These are phyloP conservation scores for Lichenostomus cassidix DNA, from an alignment of 2,113 vertebrate genomes.

Conservation along the genomic window DNA sequence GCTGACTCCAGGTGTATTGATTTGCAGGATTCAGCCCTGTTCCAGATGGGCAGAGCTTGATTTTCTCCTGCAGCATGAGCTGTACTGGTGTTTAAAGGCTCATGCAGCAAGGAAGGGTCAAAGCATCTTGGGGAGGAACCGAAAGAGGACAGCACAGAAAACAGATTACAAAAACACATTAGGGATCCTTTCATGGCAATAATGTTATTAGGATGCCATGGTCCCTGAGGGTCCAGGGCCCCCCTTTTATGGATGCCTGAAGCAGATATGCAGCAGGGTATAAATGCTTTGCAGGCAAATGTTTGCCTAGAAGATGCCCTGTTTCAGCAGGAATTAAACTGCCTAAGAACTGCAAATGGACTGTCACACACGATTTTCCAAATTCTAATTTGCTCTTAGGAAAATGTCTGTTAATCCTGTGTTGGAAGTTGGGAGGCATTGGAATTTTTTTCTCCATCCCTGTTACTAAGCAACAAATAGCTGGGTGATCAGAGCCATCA, in stretches of 20 bases:
- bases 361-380: constrained; percentile 52
- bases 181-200: background rate
- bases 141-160: background rate
- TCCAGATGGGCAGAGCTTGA: background rate
- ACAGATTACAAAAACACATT: background rate
- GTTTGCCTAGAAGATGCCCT: constrained; percentile 5
- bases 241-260: background rate
- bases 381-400: constrained; percentile 54
- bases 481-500: too few relatives aligned
- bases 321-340: constrained; percentile 13
- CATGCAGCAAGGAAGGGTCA: background rate
- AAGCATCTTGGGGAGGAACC: background rate
- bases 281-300: constrained; percentile 21
- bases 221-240: background rate
- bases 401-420: constrained; percentile 55
- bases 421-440: too few relatives aligned
- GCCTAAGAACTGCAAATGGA: constrained; percentile 31
- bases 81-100: background rate
- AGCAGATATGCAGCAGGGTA: background rate
- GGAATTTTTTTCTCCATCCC: too few relatives aligned
- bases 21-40: background rate
- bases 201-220: background rate
- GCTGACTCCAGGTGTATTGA: too few relatives aligned
- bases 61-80: background rate
- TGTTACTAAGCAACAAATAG: too few relatives aligned